Evolutionary conservation across 2,113 vertebrate genomes (phyloP).

Genomic region (Urocitellus parryii): DNA sequence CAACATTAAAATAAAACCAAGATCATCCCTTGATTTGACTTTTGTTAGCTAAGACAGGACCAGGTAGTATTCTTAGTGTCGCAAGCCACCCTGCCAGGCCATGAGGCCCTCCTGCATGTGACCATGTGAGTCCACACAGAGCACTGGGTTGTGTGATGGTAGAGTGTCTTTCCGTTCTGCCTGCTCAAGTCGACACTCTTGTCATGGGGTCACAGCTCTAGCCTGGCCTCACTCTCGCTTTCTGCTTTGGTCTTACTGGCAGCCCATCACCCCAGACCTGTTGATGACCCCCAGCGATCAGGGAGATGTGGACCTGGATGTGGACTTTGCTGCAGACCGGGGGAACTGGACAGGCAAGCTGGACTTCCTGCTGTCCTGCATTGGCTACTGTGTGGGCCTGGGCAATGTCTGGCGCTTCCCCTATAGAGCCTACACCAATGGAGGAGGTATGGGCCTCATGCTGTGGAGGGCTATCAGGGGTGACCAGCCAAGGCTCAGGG

Average conservation of each 20-base stretch:
- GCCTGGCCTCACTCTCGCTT: neutral
- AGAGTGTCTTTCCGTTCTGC: neutral
- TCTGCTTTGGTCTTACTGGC: neutral
- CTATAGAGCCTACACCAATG: constrained; percentile 90
- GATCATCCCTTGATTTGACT: neutral
- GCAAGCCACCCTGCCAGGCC: neutral
- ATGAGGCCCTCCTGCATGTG: accelerated
- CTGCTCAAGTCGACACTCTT: neutral
- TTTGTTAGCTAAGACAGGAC: neutral
- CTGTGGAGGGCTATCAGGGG: neutral
- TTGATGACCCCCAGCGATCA: constrained; percentile 90
- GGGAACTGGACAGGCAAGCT: constrained; percentile 91
- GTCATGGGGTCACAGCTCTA: neutral
- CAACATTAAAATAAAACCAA: neutral
- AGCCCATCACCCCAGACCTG: constrained; percentile 89
- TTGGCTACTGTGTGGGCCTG: constrained; percentile 91
- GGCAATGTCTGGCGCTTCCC: constrained; percentile 92
- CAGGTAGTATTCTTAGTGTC: neutral
- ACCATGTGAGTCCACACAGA: neutral
- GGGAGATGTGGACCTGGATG: constrained; percentile 86
- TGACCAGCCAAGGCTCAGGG: neutral
- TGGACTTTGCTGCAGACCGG: constrained; percentile 87
- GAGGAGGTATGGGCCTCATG: constrained; percentile 86
- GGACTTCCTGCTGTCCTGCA: constrained; percentile 92
- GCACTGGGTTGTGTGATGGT: neutral